These are phyloP conservation scores for Spatula clypeata DNA, from an alignment of 2,797 vertebrate genomes.

Conservation along the genomic window DNA sequence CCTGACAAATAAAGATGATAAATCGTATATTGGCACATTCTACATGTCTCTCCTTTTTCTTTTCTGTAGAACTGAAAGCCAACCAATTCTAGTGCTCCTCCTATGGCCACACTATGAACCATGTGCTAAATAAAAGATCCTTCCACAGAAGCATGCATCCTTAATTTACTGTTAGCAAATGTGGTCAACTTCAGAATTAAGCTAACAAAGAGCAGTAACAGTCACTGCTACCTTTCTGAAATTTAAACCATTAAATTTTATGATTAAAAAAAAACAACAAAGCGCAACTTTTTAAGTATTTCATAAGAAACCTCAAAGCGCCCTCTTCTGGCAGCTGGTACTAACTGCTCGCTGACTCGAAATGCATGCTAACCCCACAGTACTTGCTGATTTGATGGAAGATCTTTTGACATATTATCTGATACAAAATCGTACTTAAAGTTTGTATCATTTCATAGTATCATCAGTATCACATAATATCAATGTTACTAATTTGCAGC, in stretches of 20 bases:
- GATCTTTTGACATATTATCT: neutral
- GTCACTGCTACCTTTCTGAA: neutral
- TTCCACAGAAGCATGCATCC: neutral
- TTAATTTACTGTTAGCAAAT: neutral
- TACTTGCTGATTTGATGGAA: neutral
- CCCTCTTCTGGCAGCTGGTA: conserved; percentile 57
- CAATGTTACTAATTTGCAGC: neutral
- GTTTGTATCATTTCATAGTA: neutral
- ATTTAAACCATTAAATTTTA: neutral
- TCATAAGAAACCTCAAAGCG: conserved; percentile 34
- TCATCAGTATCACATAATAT: neutral
- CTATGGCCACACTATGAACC: neutral
- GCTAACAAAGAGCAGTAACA: neutral
- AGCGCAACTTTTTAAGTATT: neutral
- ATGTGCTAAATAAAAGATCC: neutral
- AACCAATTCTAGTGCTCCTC: neutral
- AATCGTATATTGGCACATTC: neutral
- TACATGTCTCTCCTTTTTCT: neutral
- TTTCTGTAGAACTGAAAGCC: neutral
- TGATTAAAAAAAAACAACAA: neutral
- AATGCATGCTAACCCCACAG: accelerated
- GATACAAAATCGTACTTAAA: neutral
- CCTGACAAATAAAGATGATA: neutral
- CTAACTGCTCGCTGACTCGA: neutral
- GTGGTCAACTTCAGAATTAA: neutral